These are phyloP conservation scores for Lota lota DNA, from an alignment of 2,113 vertebrate genomes.

Conservation along the genomic window DNA sequence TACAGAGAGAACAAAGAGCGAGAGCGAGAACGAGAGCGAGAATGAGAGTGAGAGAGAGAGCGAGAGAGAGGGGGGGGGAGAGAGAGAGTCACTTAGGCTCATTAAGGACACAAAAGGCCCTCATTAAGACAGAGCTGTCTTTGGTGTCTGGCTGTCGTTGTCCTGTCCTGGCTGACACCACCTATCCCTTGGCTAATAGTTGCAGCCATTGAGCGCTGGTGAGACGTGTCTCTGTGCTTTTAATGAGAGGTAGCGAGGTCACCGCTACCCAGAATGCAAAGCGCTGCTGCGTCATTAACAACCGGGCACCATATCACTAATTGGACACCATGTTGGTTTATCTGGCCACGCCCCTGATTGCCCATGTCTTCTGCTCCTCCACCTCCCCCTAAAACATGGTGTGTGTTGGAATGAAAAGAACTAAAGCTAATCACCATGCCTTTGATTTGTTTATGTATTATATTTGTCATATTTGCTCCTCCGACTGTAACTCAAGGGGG, in stretches of 20 bases:
- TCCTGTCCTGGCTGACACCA: conserved; percentile 86
- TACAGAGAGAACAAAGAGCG: background rate
- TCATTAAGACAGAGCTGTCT: conserved; percentile 86
- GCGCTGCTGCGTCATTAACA: conserved; percentile 78
- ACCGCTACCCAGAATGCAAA: conserved; percentile 79
- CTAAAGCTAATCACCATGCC: background rate
- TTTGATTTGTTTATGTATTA: conserved; percentile 68
- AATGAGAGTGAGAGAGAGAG: background rate
- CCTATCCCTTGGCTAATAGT: conserved; percentile 94
- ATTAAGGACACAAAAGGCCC: conserved; percentile 59
- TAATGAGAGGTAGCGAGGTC: conserved; percentile 86
- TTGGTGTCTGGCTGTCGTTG: conserved; percentile 54
- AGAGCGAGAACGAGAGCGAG: background rate
- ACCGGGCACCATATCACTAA: conserved; percentile 83
- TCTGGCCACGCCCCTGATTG: background rate
- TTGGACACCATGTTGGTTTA: conserved; percentile 81
- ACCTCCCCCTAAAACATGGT: too few relatives aligned
- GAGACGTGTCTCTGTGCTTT: conserved; percentile 85
- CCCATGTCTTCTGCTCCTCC: conserved; percentile 3
- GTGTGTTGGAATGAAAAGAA: too few relatives aligned
- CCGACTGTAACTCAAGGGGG: conserved; percentile 69
- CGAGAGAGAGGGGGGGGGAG: conserved; percentile 3
- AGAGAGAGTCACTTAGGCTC: conserved; percentile 51
- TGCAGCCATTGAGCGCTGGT: conserved; percentile 84
- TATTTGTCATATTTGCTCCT: conserved; percentile 59